Evolutionary conservation across 2,113 vertebrate genomes (phyloP).

Genomic region (Pyxicephalus adspersus): DNA sequence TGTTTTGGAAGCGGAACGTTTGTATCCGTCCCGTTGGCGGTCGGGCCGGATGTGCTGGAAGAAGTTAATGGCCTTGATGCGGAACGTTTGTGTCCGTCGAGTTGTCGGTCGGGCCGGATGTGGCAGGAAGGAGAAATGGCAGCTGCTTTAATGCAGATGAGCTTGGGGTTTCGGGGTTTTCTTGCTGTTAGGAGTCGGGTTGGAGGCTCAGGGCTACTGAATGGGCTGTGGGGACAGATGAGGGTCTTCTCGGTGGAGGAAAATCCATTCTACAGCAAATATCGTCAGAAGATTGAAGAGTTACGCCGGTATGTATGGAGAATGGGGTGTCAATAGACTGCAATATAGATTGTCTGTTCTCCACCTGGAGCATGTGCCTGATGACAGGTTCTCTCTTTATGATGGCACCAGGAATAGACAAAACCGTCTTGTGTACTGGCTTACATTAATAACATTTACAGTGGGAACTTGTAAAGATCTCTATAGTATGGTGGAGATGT

Average conservation of each 20-base stretch:
- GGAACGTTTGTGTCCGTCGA: background rate
- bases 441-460: too few species aligned
- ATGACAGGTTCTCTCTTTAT: too few species aligned
- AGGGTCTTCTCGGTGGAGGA: slow-evolving; percentile 81
- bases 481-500: too few species aligned
- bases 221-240: slow-evolving; percentile 74
- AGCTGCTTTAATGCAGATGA: slow-evolving; percentile 76
- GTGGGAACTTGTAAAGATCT: too few species aligned
- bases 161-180: slow-evolving; percentile 77
- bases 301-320: slow-evolving; percentile 85
- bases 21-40: background rate
- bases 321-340: too few species aligned
- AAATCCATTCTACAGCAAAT: slow-evolving; percentile 86
- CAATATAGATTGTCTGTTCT: background rate
- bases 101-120: slow-evolving; percentile 61
- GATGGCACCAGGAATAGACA: too few species aligned
- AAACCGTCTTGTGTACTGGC: too few species aligned
- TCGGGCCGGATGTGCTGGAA: slow-evolving; percentile 64
- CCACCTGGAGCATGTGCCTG: too few species aligned
- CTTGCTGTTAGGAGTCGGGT: slow-evolving; percentile 77
- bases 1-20: background rate
- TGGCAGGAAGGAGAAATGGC: slow-evolving; percentile 70
- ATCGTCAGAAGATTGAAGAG: slow-evolving; percentile 86
- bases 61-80: background rate
- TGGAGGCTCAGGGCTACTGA: slow-evolving; percentile 74